phyloP scores from a whole-genome alignment of 2,797 vertebrate species.

The Pyrocephalus nanus region DNA sequence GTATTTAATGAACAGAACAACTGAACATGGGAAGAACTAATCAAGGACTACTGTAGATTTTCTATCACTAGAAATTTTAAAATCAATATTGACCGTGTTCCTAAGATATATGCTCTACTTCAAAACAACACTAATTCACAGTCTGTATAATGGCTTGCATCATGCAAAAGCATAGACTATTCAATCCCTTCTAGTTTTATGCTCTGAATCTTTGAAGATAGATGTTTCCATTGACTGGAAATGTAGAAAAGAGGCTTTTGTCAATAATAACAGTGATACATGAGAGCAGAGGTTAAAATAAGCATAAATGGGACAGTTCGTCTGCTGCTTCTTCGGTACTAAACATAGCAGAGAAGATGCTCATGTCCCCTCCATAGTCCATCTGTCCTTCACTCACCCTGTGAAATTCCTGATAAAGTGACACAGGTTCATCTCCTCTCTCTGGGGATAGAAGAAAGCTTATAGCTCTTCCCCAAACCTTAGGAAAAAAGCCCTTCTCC shows the following conservation, averaged over 20 bases:
- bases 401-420: background rate
- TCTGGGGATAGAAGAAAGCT: background rate
- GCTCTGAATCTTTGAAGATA: constrained; percentile 8
- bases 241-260: constrained; percentile 15
- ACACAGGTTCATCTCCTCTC: background rate
- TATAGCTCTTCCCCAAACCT: background rate
- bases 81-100: background rate
- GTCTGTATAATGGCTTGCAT: background rate
- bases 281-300: constrained; percentile 16
- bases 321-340: background rate
- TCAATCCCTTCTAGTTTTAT: constrained; percentile 8
- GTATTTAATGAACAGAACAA: background rate
- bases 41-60: background rate
- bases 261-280: background rate
- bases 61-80: constrained; percentile 7
- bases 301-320: background rate
- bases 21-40: background rate
- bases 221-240: constrained; percentile 11
- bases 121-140: background rate
- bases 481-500: background rate
- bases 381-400: background rate
- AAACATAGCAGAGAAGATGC: background rate
- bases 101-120: background rate
- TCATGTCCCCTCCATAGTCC: background rate
- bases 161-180: background rate